These are phyloP conservation scores for Molossus molossus DNA, from an alignment of 2,797 vertebrate genomes.

Conservation along the genomic window DNA sequence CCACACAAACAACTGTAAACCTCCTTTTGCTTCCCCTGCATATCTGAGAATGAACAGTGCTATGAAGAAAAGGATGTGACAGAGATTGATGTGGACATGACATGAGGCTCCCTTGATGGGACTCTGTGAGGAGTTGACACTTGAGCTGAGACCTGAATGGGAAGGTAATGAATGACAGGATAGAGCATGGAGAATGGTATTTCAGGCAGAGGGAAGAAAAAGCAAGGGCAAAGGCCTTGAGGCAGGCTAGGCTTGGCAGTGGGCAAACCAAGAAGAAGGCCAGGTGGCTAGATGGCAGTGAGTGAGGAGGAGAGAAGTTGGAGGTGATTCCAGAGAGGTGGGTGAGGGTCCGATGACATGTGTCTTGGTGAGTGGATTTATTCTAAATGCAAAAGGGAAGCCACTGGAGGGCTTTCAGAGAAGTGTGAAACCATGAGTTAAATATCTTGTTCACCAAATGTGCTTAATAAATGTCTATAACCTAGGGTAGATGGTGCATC, in stretches of 20 bases:
- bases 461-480: not conserved
- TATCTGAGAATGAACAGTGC: not conserved
- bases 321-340: not conserved
- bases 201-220: not conserved
- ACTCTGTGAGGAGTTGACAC: not conserved
- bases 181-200: not conserved
- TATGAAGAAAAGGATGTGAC: not conserved
- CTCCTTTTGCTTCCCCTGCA: not conserved
- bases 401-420: not conserved
- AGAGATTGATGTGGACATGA: too few species aligned
- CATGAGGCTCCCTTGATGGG: not conserved
- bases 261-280: not conserved
- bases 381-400: constrained; percentile 46
- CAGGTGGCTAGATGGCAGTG: not conserved
- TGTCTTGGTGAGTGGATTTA: not conserved
- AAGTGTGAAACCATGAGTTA: not conserved
- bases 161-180: not conserved
- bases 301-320: not conserved
- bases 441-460: not conserved
- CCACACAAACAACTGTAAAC: not conserved
- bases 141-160: not conserved
- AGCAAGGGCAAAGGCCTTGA: not conserved
- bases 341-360: not conserved
- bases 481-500: not conserved
- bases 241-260: not conserved